Conservation (phyloP, 2,113 vertebrate species). For the Glaucidium brasilianum region DNA sequence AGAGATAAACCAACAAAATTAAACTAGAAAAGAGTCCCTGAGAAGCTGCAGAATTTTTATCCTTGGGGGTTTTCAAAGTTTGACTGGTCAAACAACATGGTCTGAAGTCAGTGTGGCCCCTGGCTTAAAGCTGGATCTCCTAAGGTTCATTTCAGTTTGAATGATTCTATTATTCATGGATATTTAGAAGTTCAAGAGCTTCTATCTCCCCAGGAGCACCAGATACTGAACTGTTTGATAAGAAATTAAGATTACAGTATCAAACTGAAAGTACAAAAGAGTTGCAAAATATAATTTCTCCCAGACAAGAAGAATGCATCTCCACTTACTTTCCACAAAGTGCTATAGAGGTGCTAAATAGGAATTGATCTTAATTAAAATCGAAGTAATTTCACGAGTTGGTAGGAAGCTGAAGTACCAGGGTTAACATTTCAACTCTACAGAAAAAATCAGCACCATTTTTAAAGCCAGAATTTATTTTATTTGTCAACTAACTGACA, state of each 20-base stretch:
- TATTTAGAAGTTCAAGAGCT: slow-evolving; percentile 23
- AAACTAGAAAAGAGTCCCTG: background rate
- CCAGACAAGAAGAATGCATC: background rate
- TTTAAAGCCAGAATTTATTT: background rate
- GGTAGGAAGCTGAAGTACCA: background rate
- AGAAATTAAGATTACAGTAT: slow-evolving; percentile 24
- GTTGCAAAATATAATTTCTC: slow-evolving; percentile 20
- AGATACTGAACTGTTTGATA: slow-evolving; percentile 4
- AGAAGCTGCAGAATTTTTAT: background rate
- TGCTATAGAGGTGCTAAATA: background rate
- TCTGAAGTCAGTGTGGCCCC: background rate
- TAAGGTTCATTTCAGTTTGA: background rate
- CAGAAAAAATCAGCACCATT: background rate
- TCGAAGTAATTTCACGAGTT: slow-evolving; percentile 32
- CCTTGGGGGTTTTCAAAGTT: background rate
- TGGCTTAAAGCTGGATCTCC: background rate
- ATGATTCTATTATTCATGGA: slow-evolving; percentile 8
- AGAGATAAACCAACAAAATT: background rate
- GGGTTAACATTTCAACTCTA: slow-evolving; percentile 4
- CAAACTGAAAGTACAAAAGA: slow-evolving; percentile 16
- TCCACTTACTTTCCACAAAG: background rate
- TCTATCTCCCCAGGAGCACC: background rate
- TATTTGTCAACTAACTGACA: background rate
- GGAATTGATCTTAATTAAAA: slow-evolving; percentile 59
- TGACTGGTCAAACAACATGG: background rate